Evolutionary conservation across 2,888 invertebrate species (phyloP).

Genomic region (Nemapogon koenigi): DNA sequence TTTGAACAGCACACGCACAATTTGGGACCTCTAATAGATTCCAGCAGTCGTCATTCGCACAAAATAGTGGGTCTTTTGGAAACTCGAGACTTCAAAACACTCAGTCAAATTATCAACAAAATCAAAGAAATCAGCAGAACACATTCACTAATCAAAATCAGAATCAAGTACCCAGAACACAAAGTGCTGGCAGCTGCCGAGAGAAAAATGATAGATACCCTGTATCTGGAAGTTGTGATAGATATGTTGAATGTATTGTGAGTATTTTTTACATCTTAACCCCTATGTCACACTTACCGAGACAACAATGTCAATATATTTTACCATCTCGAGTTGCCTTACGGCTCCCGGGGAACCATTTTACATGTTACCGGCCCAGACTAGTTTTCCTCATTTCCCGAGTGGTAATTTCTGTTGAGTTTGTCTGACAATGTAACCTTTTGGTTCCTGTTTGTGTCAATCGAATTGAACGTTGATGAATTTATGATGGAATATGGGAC

Average conservation of each 20-base stretch:
- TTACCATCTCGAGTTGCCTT: no score
- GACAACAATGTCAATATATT: no score
- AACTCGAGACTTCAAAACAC: neutral
- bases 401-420: no score
- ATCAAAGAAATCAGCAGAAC: slow-evolving; percentile 4
- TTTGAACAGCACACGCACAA: slow-evolving; percentile 9
- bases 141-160: slow-evolving; percentile 17
- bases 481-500: no score
- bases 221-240: slow-evolving; percentile 74
- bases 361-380: no score
- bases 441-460: no score
- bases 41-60: slow-evolving; percentile 3
- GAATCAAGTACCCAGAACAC: slow-evolving; percentile 22
- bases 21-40: slow-evolving; percentile 1
- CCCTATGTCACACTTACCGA: no score
- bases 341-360: no score
- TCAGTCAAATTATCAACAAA: slow-evolving; percentile 2
- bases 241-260: slow-evolving; percentile 72
- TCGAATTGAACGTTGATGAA: no score
- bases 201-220: slow-evolving; percentile 75
- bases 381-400: no score
- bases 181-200: slow-evolving; percentile 52
- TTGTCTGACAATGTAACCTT: no score
- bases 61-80: neutral
- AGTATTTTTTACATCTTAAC: no score